Evolutionary conservation across 2,797 vertebrate species (phyloP).

Genomic region (Sitta carolinensis): DNA sequence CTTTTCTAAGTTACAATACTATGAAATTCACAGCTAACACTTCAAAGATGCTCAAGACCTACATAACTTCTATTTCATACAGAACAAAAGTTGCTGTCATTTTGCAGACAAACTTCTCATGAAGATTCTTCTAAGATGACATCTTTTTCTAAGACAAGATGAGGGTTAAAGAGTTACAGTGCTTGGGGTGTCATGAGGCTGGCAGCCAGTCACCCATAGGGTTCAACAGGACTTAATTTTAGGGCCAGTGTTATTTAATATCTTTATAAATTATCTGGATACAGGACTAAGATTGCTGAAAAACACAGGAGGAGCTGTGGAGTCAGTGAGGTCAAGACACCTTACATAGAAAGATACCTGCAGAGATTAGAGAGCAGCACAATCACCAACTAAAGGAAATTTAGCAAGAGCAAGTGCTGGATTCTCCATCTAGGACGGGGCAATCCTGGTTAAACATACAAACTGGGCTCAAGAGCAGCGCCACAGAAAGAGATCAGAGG

Average conservation of each 20-base stretch:
- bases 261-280: not conserved
- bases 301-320: not conserved
- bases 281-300: not conserved
- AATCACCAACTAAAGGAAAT: not conserved
- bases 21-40: not conserved
- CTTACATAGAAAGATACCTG: not conserved
- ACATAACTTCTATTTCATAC: not conserved
- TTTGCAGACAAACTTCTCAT: not conserved
- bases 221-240: not conserved
- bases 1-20: not conserved
- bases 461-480: not conserved
- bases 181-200: not conserved
- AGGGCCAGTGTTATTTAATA: not conserved
- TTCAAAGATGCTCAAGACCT: not conserved
- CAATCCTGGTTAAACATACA: not conserved
- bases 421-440: not conserved
- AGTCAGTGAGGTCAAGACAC: not conserved
- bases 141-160: not conserved
- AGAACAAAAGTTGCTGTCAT: not conserved
- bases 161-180: not conserved
- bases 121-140: not conserved
- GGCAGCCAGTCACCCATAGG: not conserved
- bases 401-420: not conserved
- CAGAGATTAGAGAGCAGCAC: not conserved
- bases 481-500: not conserved